Evolutionary conservation across 2,888 invertebrate genomes (phyloP).

Genomic region (Ormyrus labotus): DNA sequence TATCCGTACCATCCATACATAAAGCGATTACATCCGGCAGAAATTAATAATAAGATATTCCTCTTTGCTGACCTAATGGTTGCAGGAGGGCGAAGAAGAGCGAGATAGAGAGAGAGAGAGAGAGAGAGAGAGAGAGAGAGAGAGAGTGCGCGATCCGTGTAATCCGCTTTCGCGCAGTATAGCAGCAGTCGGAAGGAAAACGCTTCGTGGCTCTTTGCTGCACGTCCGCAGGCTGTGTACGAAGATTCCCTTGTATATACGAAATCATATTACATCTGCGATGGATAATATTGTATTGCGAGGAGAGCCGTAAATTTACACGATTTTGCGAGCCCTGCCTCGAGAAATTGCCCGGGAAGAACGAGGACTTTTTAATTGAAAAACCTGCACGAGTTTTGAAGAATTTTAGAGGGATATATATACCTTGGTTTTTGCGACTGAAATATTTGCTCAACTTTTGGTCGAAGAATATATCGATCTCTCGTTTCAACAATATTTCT

Average conservation of each 20-base stretch:
- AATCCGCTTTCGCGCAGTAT: slow-evolving; percentile 36
- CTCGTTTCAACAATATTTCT: too few species aligned
- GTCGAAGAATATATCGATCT: too few species aligned
- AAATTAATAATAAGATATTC: slow-evolving; percentile 51
- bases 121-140: background rate
- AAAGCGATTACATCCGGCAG: slow-evolving; percentile 40
- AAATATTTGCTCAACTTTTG: too few species aligned
- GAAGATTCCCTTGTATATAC: background rate
- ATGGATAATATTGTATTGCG: background rate
- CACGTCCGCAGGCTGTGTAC: background rate
- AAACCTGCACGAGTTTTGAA: too few species aligned
- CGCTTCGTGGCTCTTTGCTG: too few species aligned
- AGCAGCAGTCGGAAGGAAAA: slow-evolving; percentile 4
- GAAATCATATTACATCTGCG: slow-evolving; percentile 10
- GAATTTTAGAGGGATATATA: too few species aligned
- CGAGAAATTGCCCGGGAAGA: background rate
- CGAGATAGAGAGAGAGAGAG: background rate
- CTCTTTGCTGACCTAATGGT: slow-evolving; percentile 36
- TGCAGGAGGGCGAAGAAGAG: background rate
- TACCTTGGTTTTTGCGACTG: too few species aligned
- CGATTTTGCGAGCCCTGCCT: background rate
- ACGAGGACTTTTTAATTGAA: background rate
- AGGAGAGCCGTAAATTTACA: background rate
- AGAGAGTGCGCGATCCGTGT: slow-evolving; percentile 19
- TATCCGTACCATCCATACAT: slow-evolving; percentile 17